These are phyloP conservation scores for Ailurus styani DNA, from an alignment of 2,113 vertebrate species.

Conservation along the genomic window DNA sequence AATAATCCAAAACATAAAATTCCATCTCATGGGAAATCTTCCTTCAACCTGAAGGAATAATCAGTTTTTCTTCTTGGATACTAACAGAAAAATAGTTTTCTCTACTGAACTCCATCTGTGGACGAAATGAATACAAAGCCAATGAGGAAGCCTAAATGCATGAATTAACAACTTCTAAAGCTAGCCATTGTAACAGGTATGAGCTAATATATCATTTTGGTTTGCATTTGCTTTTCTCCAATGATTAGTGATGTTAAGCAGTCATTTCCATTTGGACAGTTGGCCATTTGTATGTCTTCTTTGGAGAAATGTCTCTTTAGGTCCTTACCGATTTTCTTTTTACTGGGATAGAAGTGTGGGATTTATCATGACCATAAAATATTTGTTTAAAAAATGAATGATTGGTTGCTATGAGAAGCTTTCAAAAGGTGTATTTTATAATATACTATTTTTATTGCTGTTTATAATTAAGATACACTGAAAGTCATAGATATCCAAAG, in stretches of 20 bases:
- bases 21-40: background rate
- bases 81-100: background rate
- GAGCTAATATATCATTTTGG: background rate
- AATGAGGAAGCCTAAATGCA: background rate
- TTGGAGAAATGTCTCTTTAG: background rate
- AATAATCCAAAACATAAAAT: slow-evolving; percentile 9
- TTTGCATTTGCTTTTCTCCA: background rate
- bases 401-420: background rate
- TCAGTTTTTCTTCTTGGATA: background rate
- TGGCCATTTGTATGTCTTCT: background rate
- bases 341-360: background rate
- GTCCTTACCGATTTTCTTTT: background rate
- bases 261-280: background rate
- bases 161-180: background rate
- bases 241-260: background rate
- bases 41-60: background rate
- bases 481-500: background rate
- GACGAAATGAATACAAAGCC: background rate
- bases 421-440: background rate
- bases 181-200: background rate
- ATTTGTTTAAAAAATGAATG: background rate
- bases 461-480: background rate
- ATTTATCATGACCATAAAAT: background rate
- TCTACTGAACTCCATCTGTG: background rate
- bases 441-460: background rate